Evolutionary conservation across 1,140 invertebrate genomes (phyloP).

Genomic region (Microplitis demolitor): DNA sequence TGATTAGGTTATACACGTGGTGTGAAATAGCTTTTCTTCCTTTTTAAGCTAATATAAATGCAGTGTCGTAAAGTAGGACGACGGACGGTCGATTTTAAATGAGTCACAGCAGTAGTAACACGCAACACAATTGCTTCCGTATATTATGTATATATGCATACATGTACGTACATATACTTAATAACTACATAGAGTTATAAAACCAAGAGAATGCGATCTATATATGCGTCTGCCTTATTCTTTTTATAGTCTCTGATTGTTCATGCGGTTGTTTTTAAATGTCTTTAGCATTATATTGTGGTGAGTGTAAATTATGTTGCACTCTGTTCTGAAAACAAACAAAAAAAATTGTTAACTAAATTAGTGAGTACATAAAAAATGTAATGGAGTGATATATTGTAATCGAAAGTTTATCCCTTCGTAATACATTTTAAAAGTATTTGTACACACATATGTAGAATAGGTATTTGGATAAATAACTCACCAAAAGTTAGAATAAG

Average conservation of each 20-base stretch:
- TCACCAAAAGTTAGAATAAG: background rate
- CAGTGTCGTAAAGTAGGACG: constrained; percentile 16
- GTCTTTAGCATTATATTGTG: background rate
- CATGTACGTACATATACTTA: background rate
- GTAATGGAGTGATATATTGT: constrained; percentile 1
- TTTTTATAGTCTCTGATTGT: too few relatives aligned
- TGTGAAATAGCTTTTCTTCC: constrained; percentile 10
- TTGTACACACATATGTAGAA: background rate
- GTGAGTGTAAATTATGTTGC: background rate
- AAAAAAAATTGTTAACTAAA: background rate
- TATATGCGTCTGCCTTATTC: too few relatives aligned
- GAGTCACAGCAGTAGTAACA: constrained; percentile 1
- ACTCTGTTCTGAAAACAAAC: background rate
- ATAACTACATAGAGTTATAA: background rate
- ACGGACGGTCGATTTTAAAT: constrained; percentile 18
- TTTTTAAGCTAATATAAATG: constrained; percentile 18
- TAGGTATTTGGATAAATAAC: too few relatives aligned
- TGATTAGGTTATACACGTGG: constrained; percentile 10
- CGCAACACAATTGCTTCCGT: constrained; percentile 7
- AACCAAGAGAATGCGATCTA: too few relatives aligned
- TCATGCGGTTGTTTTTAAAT: background rate
- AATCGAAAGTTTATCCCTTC: background rate
- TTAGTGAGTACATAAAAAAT: background rate
- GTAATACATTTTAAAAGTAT: background rate
- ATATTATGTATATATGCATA: background rate